Conservation (phyloP, 1,140 invertebrate genomes). For the Parasteatoda tepidariorum region DNA sequence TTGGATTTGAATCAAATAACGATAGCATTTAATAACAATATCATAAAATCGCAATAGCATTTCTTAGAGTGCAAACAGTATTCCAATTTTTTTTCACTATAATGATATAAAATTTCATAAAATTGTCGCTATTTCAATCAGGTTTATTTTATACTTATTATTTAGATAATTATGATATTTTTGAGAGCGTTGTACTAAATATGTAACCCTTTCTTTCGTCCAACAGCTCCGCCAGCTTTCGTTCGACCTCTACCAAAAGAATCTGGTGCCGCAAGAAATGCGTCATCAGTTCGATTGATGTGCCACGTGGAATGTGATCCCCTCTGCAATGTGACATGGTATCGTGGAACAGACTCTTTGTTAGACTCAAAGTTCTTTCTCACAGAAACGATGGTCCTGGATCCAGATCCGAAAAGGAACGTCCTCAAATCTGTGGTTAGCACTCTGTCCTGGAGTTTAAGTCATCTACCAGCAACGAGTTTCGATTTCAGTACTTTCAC, state of each 20-base stretch:
- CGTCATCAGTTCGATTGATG: conserved; percentile 77
- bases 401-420: conserved; percentile 76
- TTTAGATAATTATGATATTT: too few relatives aligned
- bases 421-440: conserved; percentile 90
- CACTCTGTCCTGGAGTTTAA: conserved; percentile 84
- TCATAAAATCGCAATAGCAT: too few relatives aligned
- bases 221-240: conserved; percentile 83
- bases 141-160: too few relatives aligned
- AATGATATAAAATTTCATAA: too few relatives aligned
- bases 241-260: conserved; percentile 83
- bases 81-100: too few relatives aligned
- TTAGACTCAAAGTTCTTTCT: conserved; percentile 67
- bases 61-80: too few relatives aligned
- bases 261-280: conserved; percentile 75
- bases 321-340: conserved; percentile 82
- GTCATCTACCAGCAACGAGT: conserved; percentile 17
- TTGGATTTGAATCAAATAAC: too few relatives aligned
- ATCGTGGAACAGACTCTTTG: conserved; percentile 73
- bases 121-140: too few relatives aligned
- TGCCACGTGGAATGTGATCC: conserved; percentile 91
- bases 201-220: conserved; percentile 59
- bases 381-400: conserved; percentile 74
- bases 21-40: too few relatives aligned
- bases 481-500: conserved; percentile 74
- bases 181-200: too few relatives aligned